Conservation (phyloP, 2,888 invertebrate genomes). For the Sarcophaga rosellei region DNA sequence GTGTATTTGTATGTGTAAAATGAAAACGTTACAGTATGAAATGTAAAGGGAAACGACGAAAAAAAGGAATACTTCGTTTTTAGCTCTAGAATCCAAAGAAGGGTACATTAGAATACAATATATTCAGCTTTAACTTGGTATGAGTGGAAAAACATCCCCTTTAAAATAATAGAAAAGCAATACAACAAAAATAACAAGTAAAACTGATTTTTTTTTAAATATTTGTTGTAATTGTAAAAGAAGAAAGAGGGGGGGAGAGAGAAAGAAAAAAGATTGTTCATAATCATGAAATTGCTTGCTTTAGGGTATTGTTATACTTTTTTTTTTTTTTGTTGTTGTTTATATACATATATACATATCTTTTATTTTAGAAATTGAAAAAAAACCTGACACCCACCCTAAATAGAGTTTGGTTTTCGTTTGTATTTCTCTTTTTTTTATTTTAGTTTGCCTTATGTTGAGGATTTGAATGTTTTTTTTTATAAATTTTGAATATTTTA, state of each 20-base stretch:
- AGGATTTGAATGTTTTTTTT: constrained; percentile 63
- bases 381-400: background rate
- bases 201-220: constrained; percentile 9
- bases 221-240: constrained; percentile 9
- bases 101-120: background rate
- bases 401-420: constrained; percentile 1
- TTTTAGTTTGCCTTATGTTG: constrained; percentile 44
- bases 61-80: no score
- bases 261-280: background rate
- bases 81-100: background rate
- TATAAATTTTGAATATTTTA: constrained; percentile 66
- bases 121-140: background rate
- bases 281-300: constrained; percentile 49
- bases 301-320: background rate
- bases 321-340: constrained; percentile 10
- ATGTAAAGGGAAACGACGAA: constrained; percentile 40
- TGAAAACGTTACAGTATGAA: constrained; percentile 9
- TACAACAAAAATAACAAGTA: background rate
- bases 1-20: constrained; percentile 76
- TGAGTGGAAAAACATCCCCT: constrained; percentile 46
- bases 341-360: constrained; percentile 24
- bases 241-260: background rate
- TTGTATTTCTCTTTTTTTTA: constrained; percentile 21
- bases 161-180: background rate
- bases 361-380: constrained; percentile 43